phyloP scores from a whole-genome alignment of 2,888 invertebrate genomes.

The Muscina levida region DNA sequence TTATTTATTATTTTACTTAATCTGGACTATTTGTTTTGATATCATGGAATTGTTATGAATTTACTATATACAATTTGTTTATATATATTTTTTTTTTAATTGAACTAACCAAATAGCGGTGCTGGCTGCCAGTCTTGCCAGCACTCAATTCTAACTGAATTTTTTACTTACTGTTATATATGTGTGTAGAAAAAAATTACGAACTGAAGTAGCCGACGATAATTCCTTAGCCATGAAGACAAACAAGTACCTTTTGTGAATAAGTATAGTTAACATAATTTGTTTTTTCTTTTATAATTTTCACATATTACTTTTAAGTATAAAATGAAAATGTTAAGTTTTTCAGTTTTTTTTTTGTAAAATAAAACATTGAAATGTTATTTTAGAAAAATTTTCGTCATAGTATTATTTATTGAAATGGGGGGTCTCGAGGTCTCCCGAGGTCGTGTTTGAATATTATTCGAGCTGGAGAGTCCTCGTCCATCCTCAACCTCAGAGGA shows the following conservation, averaged over 20 bases:
- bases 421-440: too few species aligned
- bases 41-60: conserved; percentile 14
- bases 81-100: too few species aligned
- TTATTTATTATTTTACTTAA: conserved; percentile 37
- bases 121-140: too few species aligned
- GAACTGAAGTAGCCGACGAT: not conserved
- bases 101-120: too few species aligned
- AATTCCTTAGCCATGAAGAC: conserved; percentile 52
- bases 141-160: too few species aligned
- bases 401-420: not conserved
- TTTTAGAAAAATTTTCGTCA: conserved; percentile 1
- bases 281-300: conserved; percentile 33
- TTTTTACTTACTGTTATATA: too few species aligned
- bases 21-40: conserved; percentile 20
- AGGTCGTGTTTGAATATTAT: too few species aligned
- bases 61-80: not conserved
- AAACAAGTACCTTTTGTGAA: conserved; percentile 50
- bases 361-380: conserved; percentile 41
- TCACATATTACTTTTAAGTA: conserved; percentile 31
- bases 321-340: conserved; percentile 14
- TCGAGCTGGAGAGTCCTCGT: too few species aligned
- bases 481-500: too few species aligned
- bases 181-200: too few species aligned
- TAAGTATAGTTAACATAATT: conserved; percentile 36
- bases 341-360: conserved; percentile 31